These are phyloP conservation scores for Hyphantria cunea DNA, from an alignment of 1,140 invertebrate genomes.

Conservation along the genomic window DNA sequence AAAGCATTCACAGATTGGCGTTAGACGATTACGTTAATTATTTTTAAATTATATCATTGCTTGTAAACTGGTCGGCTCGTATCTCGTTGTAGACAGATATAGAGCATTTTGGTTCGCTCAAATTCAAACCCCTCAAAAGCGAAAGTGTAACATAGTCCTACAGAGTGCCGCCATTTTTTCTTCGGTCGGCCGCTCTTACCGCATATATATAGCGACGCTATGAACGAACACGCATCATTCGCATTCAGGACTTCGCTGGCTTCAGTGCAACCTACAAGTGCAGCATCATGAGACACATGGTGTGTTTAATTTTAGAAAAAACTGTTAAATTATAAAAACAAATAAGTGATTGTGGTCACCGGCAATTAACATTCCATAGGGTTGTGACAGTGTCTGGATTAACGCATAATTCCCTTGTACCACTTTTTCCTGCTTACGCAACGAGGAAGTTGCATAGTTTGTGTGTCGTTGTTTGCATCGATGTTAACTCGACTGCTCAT, in stretches of 20 bases:
- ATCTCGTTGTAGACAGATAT: constrained; percentile 55
- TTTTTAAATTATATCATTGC: constrained; percentile 32
- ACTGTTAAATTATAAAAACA: constrained; percentile 32
- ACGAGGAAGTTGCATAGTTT: constrained; percentile 54
- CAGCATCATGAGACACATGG: constrained; percentile 82
- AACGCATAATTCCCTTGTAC: constrained; percentile 41
- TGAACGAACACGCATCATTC: constrained; percentile 76
- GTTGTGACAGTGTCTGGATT: constrained; percentile 56
- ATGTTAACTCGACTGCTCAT: constrained; percentile 39
- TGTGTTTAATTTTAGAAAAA: constrained; percentile 63
- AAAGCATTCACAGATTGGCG: constrained; percentile 26
- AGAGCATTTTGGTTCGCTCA: constrained; percentile 59
- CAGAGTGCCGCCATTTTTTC: constrained; percentile 58
- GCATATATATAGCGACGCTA: constrained; percentile 77
- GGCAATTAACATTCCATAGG: constrained; percentile 14
- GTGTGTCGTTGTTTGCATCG: constrained; percentile 29
- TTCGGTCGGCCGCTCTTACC: constrained; percentile 73
- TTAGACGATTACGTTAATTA: constrained; percentile 31
- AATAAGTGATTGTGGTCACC: constrained; percentile 37
- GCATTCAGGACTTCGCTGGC: constrained; percentile 79
- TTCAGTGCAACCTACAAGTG: constrained; percentile 80
- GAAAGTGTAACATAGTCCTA: constrained; percentile 80
- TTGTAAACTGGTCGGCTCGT: constrained; percentile 51
- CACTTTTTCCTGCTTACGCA: constrained; percentile 46
- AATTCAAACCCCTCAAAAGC: constrained; percentile 70